These are phyloP conservation scores for Borostomias antarcticus DNA, from an alignment of 2,797 vertebrate species.

Conservation along the genomic window DNA sequence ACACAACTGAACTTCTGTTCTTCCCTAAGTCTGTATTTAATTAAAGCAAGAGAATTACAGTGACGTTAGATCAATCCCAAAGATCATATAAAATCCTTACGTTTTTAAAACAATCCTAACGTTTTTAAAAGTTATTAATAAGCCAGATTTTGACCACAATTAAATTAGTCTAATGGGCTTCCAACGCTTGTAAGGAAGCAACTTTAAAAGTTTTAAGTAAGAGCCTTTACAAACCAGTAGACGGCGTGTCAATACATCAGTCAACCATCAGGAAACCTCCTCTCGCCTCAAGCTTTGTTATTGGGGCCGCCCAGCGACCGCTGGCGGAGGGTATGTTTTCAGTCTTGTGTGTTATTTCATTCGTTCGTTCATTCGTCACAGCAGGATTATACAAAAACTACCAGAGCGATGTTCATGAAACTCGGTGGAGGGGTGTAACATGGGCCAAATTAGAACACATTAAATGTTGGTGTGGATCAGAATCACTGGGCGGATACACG, in stretches of 20 bases:
- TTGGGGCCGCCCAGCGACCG: too few relatives aligned
- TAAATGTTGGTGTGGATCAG: too few relatives aligned
- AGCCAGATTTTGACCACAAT: constrained; percentile 20
- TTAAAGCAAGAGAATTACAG: background rate
- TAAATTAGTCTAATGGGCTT: constrained; percentile 16
- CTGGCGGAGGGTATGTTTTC: too few relatives aligned
- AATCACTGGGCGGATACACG: too few relatives aligned
- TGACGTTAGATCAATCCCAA: background rate
- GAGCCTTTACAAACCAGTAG: constrained; percentile 37
- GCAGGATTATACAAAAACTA: too few relatives aligned
- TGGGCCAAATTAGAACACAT: too few relatives aligned
- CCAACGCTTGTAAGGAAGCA: constrained; percentile 22
- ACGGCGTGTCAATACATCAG: constrained; percentile 22
- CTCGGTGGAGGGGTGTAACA: too few relatives aligned
- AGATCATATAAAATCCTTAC: background rate
- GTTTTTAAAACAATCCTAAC: background rate
- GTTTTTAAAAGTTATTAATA: background rate
- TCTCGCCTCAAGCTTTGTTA: too few relatives aligned
- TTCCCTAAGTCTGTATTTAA: background rate
- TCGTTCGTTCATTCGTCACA: too few relatives aligned
- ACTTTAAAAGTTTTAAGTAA: too few relatives aligned
- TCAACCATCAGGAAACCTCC: background rate
- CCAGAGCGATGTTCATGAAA: too few relatives aligned
- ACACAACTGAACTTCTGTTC: background rate
- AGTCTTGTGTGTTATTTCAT: too few relatives aligned